Conservation (phyloP, 2,888 invertebrate species). For the Hyppa rectilinea region DNA sequence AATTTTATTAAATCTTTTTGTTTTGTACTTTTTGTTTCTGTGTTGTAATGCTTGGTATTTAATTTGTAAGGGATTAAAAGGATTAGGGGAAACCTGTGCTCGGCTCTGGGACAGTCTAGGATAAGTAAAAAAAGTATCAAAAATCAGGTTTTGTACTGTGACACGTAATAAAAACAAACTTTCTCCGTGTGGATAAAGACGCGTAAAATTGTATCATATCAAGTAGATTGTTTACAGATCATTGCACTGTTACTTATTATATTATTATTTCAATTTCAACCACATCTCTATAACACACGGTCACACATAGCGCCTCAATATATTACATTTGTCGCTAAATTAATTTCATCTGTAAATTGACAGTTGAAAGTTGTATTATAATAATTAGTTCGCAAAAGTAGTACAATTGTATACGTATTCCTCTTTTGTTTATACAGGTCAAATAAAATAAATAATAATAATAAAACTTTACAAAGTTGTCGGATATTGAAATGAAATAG, state of each 20-base stretch:
- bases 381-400: not conserved
- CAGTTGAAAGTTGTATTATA: too few relatives aligned
- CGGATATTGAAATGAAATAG: not conserved
- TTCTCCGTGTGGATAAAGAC: not conserved
- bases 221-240: not conserved
- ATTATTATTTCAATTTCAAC: not conserved
- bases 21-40: constrained; percentile 36
- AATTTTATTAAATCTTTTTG: constrained; percentile 22
- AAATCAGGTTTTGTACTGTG: not conserved
- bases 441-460: not conserved
- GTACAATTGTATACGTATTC: not conserved
- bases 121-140: too few relatives aligned
- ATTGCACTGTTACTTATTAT: too few relatives aligned
- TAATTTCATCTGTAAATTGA: not conserved
- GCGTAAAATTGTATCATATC: not conserved
- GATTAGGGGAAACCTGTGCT: too few relatives aligned
- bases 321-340: constrained; percentile 5
- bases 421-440: not conserved
- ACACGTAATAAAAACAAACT: not conserved
- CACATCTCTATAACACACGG: not conserved
- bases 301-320: too few relatives aligned
- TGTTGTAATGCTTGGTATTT: constrained; percentile 44
- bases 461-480: not conserved
- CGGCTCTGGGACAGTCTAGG: too few relatives aligned
- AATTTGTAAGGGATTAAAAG: constrained; percentile 5